These are phyloP conservation scores for Alloscopus bannaensis DNA, from an alignment of 2,888 invertebrate genomes.

Conservation along the genomic window DNA sequence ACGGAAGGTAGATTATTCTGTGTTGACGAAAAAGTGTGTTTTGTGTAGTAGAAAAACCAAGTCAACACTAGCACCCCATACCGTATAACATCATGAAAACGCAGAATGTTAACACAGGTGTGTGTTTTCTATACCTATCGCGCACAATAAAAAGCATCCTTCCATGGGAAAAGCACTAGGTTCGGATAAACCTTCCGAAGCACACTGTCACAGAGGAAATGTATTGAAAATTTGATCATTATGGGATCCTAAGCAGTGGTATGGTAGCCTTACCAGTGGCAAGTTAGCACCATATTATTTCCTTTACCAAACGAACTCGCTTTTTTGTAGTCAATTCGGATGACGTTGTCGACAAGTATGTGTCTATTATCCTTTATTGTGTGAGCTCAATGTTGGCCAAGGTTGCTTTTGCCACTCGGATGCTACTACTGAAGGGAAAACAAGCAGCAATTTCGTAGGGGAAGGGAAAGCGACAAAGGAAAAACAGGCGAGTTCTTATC, in stretches of 20 bases:
- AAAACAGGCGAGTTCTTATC: neutral
- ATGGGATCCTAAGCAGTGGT: slow-evolving; percentile 32
- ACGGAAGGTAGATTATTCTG: slow-evolving; percentile 21
- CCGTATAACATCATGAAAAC: slow-evolving; percentile 19
- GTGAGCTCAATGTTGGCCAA: slow-evolving; percentile 55
- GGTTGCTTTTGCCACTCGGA: slow-evolving; percentile 41
- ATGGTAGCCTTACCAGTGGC: neutral
- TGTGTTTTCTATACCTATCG: slow-evolving; percentile 8
- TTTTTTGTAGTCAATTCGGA: slow-evolving; percentile 42
- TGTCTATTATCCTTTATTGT: slow-evolving; percentile 37
- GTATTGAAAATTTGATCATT: slow-evolving; percentile 28
- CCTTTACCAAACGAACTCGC: slow-evolving; percentile 6
- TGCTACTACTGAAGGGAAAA: slow-evolving; percentile 5
- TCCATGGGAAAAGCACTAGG: too few species aligned
- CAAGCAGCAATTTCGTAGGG: slow-evolving; percentile 25
- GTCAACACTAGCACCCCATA: slow-evolving; percentile 10
- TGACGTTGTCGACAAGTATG: slow-evolving; percentile 55
- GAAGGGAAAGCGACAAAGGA: slow-evolving; percentile 4
- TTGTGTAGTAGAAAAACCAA: too few species aligned
- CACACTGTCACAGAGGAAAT: slow-evolving; percentile 9
- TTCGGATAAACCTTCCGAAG: neutral
- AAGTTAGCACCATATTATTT: slow-evolving; percentile 8
- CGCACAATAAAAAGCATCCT: slow-evolving; percentile 1
- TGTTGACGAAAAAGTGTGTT: slow-evolving; percentile 11
- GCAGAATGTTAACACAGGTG: neutral